Evolutionary conservation across 2,797 vertebrate genomes (phyloP).

Genomic region (Rhabdomys pumilio): DNA sequence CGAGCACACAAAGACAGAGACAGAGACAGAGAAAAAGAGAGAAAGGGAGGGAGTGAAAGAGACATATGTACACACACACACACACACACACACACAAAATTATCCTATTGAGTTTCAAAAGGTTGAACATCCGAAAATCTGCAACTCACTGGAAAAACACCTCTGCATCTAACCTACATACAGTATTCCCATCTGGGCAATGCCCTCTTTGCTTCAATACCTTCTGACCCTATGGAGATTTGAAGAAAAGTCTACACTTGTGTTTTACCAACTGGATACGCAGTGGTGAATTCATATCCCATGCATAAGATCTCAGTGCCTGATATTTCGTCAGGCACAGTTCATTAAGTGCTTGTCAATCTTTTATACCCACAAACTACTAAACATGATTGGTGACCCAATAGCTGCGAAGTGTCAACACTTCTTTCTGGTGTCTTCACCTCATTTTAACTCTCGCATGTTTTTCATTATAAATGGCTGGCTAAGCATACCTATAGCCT

Average conservation of each 20-base stretch:
- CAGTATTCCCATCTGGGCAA: not conserved
- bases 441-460: constrained; percentile 82
- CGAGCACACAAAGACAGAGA: not conserved
- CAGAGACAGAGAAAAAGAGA: too few relatives aligned
- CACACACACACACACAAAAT: not conserved
- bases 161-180: not conserved
- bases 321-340: constrained; percentile 45
- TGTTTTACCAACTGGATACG: accelerated
- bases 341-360: constrained; percentile 76
- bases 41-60: too few relatives aligned
- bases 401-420: constrained; percentile 84
- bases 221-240: not conserved
- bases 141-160: not conserved
- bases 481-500: constrained; percentile 87
- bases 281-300: not conserved
- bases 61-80: not conserved
- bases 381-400: constrained; percentile 80
- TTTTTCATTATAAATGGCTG: constrained; percentile 88
- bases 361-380: constrained; percentile 75
- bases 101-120: not conserved
- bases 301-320: constrained; percentile 33
- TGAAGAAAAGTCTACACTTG: not conserved
- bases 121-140: not conserved
- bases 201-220: not conserved
- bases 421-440: constrained; percentile 82